Conservation (phyloP, 2,113 vertebrate genomes). For the Fukomys damarensis region DNA sequence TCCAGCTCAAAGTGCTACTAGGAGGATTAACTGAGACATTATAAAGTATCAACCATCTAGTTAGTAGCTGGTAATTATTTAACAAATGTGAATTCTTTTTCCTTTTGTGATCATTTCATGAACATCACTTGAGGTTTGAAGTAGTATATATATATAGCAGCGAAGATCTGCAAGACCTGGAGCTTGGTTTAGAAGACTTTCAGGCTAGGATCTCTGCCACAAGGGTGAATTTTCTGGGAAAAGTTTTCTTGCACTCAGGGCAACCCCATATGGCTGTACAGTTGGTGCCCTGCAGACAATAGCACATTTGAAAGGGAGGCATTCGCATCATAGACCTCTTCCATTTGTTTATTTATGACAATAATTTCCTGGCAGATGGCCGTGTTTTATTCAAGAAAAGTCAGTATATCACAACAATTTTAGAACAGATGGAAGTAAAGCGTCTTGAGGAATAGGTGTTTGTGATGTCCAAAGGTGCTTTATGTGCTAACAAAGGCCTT, state of each 20-base stretch:
- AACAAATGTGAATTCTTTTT: neutral
- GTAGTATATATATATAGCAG: neutral
- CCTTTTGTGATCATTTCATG: neutral
- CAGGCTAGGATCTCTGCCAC: neutral
- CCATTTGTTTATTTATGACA: constrained; percentile 61
- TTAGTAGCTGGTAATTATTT: neutral
- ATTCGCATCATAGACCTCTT: neutral
- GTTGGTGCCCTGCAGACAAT: constrained; percentile 27
- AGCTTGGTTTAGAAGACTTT: neutral
- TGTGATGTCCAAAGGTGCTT: neutral
- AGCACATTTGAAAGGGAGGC: constrained; percentile 22
- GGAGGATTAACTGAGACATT: neutral
- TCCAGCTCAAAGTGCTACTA: neutral
- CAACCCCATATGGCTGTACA: neutral
- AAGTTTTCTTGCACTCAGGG: neutral
- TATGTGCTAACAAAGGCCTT: neutral
- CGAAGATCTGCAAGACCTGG: neutral
- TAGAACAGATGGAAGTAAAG: constrained; percentile 32
- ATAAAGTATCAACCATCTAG: neutral
- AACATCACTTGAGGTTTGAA: constrained; percentile 14
- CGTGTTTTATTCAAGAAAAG: constrained; percentile 56
- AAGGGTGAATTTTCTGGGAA: constrained; percentile 32
- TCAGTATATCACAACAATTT: constrained; percentile 50
- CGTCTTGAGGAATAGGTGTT: constrained; percentile 37
- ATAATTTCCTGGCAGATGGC: constrained; percentile 56